A percentile compares a stretch with the other conserved stretches of the same genome.
These are phyloP conservation scores for Meandrusa payeni DNA, from an alignment of 2,888 invertebrate species.

Conservation along the genomic window DNA sequence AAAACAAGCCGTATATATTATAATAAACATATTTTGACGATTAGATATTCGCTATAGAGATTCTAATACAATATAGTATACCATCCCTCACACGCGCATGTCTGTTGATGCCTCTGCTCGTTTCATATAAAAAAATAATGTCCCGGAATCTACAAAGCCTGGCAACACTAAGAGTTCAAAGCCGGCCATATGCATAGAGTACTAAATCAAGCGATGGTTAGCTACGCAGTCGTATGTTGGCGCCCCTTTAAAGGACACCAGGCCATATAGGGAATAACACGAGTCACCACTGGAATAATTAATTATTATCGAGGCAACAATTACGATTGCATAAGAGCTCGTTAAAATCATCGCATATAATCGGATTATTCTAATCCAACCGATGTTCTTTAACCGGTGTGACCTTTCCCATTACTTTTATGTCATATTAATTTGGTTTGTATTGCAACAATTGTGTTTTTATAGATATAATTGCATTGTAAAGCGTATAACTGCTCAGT, in stretches of 20 bases:
- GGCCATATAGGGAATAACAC: conserved; percentile 44
- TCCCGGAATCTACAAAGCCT: too few relatives aligned
- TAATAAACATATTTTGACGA: too few relatives aligned
- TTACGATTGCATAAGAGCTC: conserved; percentile 42
- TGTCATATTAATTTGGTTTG: conserved; percentile 4
- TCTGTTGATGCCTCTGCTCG: too few relatives aligned
- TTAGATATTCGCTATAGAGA: too few relatives aligned
- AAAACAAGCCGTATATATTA: too few relatives aligned
- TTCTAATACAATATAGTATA: too few relatives aligned
- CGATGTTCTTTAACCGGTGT: conserved; percentile 2
- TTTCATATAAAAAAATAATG: too few relatives aligned
- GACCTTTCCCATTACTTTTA: conserved; percentile 1
- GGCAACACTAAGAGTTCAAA: neutral
- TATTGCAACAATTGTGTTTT: neutral
- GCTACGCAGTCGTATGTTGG: conserved; percentile 41
- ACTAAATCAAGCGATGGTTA: conserved; percentile 13
- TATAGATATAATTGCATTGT: too few relatives aligned
- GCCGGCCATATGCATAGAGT: conserved; percentile 11
- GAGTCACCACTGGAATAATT: conserved; percentile 47
- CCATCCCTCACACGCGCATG: too few relatives aligned
- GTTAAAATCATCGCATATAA: conserved; percentile 43
- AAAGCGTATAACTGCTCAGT: too few relatives aligned
- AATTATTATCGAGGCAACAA: conserved; percentile 40
- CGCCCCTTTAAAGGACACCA: conserved; percentile 46
- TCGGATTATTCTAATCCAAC: neutral